Base-by-base conservation (phyloP, 2,888 invertebrate species). In the Autographa gamma region DNA sequence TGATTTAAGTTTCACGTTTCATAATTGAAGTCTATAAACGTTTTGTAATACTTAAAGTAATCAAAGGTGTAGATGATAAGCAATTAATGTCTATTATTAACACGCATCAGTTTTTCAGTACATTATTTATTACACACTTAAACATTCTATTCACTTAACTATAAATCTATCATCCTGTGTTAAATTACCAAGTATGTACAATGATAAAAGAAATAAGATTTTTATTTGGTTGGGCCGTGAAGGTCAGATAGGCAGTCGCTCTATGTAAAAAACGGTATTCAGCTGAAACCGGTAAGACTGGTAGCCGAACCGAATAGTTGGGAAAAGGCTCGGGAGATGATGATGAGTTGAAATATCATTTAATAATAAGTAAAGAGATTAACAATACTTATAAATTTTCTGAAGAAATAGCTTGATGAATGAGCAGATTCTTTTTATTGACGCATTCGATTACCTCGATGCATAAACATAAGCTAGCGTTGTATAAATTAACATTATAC, bases 381-480 rank as follows among this genome's bases (percentile, higher is more conserved):
- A n/a, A 48, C 8, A 48, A 16, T n/a, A n/a, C 16, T 43, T 43
- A n/a, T 48, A 4, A n/a, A 48, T 48, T 48, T n/a, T n/a, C n/a
- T 7, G n/a, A 48, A 7, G 48, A 48, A 5, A 13, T 13, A 25
- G 0, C 19, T 56, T 25, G 19, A 56, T 13, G 25, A 56, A 59
- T 32, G 14, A 31, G 32, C 16, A 8, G 31, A 16, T 63, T 14
- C 60, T 31, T 3, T 16, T n/a, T 60, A 56, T 56, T 63, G 56
- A 60, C 62, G 31, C 13, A 34, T n/a, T 16, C 56, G 43, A 34
- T 69, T 52, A 60, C 38, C 16, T 54, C 31, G 11, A 31, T 52
- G 19, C 48, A 25, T 65, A 41, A 14, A 63, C 65, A 59, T 43
- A 48, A 48, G 31, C n/a, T 19, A 3, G 52, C 63, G 25, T 54